phyloP scores from a whole-genome alignment of 2,888 invertebrate genomes.

The Tachina grossa region DNA sequence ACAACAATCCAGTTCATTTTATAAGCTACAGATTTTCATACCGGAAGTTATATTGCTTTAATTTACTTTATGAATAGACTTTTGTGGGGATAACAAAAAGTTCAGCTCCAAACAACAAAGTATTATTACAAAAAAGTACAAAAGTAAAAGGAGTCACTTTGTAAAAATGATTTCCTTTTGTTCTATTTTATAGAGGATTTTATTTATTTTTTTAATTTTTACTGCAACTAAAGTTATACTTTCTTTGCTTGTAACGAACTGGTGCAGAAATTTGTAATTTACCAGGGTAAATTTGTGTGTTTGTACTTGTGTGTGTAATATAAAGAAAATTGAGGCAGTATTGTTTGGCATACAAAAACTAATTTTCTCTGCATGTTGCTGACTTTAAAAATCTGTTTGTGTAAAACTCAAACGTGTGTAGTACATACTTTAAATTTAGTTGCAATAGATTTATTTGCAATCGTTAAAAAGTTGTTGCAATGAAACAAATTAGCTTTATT shows the following conservation, averaged over 20 bases:
- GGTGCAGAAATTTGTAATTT: conserved; percentile 68
- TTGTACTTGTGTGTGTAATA: conserved; percentile 17
- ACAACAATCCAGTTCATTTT: conserved; percentile 36
- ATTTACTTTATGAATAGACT: conserved; percentile 59
- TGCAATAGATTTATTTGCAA: neutral
- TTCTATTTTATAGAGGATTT: conserved; percentile 46
- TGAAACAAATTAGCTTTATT: neutral
- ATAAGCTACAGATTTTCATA: conserved; percentile 21
- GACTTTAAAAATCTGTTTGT: neutral
- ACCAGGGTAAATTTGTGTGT: conserved; percentile 56
- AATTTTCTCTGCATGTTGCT: conserved; percentile 44
- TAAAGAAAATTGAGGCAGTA: conserved; percentile 16
- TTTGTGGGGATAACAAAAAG: conserved; percentile 26
- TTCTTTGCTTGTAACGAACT: conserved; percentile 57
- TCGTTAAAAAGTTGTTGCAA: neutral
- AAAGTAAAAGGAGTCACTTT: conserved; percentile 59
- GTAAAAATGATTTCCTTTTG: conserved; percentile 57
- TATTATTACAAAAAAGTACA: conserved; percentile 20
- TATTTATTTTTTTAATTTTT: conserved; percentile 39
- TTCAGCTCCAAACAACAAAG: conserved; percentile 38
- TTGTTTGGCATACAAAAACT: conserved; percentile 50
- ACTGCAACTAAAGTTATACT: conserved; percentile 38
- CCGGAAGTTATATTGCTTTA: conserved; percentile 62
- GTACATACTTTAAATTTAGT: neutral
- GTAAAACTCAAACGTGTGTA: neutral